Conservation (phyloP, 92 coral and sea anemone species). For the Umimayanthus kanabou region DNA sequence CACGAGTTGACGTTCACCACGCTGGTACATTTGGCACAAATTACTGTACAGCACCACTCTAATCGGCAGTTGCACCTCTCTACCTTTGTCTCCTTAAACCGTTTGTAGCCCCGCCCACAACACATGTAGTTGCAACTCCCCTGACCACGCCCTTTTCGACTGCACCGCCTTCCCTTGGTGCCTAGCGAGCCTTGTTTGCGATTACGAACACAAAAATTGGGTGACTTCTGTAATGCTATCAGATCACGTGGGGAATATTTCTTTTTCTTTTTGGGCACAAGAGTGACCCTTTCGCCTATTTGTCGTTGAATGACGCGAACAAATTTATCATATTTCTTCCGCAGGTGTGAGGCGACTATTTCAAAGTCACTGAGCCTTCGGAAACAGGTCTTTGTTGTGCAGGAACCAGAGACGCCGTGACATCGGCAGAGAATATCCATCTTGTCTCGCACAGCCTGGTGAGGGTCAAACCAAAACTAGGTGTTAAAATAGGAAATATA, state of each 20-base stretch:
- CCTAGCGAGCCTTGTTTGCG: constrained; percentile 63
- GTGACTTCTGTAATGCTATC: constrained; percentile 56
- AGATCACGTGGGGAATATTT: constrained; percentile 56
- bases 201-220: constrained; percentile 65
- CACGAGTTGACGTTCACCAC: constrained; percentile 57
- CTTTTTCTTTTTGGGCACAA: not conserved
- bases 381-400: constrained; percentile 75
- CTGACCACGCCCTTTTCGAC: constrained; percentile 57
- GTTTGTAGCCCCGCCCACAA: constrained; percentile 76
- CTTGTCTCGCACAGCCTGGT: constrained; percentile 84
- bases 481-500: not conserved
- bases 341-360: constrained; percentile 57
- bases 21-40: constrained; percentile 57
- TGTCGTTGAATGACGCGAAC: constrained; percentile 47
- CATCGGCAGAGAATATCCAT: constrained; percentile 79
- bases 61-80: constrained; percentile 65
- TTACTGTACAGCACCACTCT: constrained; percentile 76
- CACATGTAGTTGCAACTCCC: constrained; percentile 86
- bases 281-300: constrained; percentile 7
- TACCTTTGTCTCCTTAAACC: constrained; percentile 27
- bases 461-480: not conserved
- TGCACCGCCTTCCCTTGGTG: constrained; percentile 70
- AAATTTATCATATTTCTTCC: constrained; percentile 53
- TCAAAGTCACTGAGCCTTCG: constrained; percentile 74
- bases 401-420: constrained; percentile 82